Evolutionary conservation across 2,888 invertebrate genomes (phyloP), one percentile per base, ranked within the genome.

Genomic region (Smittia aterrima): DNA sequence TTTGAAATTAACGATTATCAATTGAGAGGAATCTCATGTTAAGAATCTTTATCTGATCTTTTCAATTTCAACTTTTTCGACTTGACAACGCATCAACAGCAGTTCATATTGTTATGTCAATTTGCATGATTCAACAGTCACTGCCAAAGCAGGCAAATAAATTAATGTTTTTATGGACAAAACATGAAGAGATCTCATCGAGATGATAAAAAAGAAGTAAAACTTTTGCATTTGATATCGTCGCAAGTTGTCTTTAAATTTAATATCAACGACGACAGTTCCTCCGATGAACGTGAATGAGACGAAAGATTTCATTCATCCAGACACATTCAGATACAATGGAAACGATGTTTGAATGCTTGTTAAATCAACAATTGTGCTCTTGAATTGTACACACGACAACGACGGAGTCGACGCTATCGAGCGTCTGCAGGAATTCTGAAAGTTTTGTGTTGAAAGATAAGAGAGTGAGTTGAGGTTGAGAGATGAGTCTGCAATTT

Each of bases 111-210:
- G 58, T 58, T 58, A 18, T 58, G 58, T 58, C 58, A 58, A 58
- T 58, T 58, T 58, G 9, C 58, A 58, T 58, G 58, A 58, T 58
- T 58, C 58, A 58, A 58, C 58, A 58, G 22, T 58, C 58, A 58
- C 47, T 47, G 18, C n/a, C 58, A 58, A 58, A 58, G n/a, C 58
- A 18, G 18, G 58, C 58, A 58, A 18, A 58, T 58, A 58, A 58
- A 58, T 58, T 58, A 58, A 58, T 22, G 58, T 22, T 20, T 58
- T 58, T 58, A 58, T 58, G 58, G 58, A 18, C n/a, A 58, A 58
- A 58, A 58, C 58, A 58, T 58, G 58, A 7, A 58, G 47, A 47
- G 18, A 18, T 58, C n/a, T 18, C 58, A 22, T 18, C 47, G 47
- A n/a, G 47, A 18, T 22, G 58, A 58, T 58, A 58, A 22, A 11